phyloP scores from a whole-genome alignment of 2,113 vertebrate genomes.

The Onychorhynchus coronatus region DNA sequence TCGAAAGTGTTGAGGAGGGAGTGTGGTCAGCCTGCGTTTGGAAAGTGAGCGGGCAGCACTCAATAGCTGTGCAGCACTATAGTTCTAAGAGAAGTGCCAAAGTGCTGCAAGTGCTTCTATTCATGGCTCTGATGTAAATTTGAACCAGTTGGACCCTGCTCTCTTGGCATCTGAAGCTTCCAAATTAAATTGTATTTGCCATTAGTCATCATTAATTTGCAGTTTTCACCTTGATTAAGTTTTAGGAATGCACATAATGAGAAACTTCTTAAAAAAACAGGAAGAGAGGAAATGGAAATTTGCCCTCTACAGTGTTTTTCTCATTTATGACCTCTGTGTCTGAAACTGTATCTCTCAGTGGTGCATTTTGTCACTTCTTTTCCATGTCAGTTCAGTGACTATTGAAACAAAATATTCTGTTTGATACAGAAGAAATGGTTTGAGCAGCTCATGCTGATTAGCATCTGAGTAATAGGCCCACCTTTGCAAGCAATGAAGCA shows the following conservation, averaged over 20 bases:
- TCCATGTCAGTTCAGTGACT: neutral
- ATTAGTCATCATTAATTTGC: neutral
- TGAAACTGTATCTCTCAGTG: neutral
- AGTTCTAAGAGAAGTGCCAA: neutral
- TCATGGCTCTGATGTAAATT: neutral
- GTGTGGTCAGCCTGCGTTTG: neutral
- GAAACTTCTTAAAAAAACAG: slow-evolving; percentile 17
- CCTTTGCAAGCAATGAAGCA: neutral
- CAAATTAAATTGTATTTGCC: neutral
- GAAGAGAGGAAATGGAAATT: slow-evolving; percentile 57
- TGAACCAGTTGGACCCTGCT: neutral
- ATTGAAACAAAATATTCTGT: slow-evolving; percentile 1
- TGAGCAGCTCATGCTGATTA: neutral
- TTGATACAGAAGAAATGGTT: neutral
- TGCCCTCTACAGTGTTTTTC: slow-evolving; percentile 22
- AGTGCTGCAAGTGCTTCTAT: neutral
- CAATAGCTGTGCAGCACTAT: neutral
- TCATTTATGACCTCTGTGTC: slow-evolving; percentile 16
- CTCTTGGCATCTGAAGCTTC: neutral
- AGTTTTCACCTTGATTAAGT: slow-evolving; percentile 34
- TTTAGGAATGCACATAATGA: slow-evolving; percentile 31
- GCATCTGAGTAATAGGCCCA: neutral
- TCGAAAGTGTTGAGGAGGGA: neutral
- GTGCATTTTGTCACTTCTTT: slow-evolving; percentile 42
- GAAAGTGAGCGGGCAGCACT: accelerated